phyloP scores from a whole-genome alignment of 2,797 vertebrate genomes.

The Channa striata region DNA sequence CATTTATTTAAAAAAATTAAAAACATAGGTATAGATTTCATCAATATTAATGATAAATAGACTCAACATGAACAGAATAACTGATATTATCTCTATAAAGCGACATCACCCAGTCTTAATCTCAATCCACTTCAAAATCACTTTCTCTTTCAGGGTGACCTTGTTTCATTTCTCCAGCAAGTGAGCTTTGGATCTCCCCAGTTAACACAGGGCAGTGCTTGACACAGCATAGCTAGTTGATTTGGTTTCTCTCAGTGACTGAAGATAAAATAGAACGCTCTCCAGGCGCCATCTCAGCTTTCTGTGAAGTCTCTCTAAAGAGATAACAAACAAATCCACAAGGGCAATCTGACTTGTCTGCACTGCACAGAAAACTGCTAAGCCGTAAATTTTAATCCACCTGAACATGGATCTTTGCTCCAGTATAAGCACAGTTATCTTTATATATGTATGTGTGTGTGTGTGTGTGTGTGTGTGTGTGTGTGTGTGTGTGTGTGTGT shows the following conservation, averaged over 20 bases:
- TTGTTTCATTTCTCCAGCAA: slow-evolving; percentile 25
- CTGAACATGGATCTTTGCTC: neutral
- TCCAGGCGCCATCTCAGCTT: slow-evolving; percentile 12
- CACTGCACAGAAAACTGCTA: slow-evolving; percentile 5
- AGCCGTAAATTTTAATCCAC: slow-evolving; percentile 8
- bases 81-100: slow-evolving; percentile 1
- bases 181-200: slow-evolving; percentile 3
- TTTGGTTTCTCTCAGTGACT: slow-evolving; percentile 24
- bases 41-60: too few species aligned
- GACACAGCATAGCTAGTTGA: slow-evolving; percentile 10
- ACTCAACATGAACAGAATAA: neutral
- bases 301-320: slow-evolving; percentile 33
- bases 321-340: slow-evolving; percentile 38
- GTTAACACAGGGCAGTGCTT: neutral
- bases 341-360: slow-evolving; percentile 14
- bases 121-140: slow-evolving; percentile 5
- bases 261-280: slow-evolving; percentile 30
- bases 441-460: too few species aligned
- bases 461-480: too few species aligned
- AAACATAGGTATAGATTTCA: neutral
- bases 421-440: neutral
- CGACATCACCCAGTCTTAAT: neutral
- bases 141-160: slow-evolving; percentile 6
- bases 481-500: too few species aligned
- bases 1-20: neutral